phyloP scores from a whole-genome alignment of 2,888 invertebrate species.

The Margaritifera margaritifera region DNA sequence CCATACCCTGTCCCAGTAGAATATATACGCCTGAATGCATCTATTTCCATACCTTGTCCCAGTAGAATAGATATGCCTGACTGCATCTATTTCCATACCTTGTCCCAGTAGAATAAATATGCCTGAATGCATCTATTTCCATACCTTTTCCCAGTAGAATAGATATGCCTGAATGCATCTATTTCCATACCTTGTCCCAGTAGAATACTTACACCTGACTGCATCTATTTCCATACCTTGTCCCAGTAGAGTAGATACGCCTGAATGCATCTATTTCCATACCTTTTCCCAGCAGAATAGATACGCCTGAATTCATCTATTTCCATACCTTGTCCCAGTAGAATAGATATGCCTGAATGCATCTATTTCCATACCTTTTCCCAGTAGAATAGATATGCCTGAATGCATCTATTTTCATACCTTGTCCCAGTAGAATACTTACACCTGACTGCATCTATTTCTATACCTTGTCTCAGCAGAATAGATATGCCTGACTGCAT shows the following conservation, averaged over 20 bases:
- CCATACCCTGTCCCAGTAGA: conserved; percentile 90
- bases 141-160: conserved; percentile 91
- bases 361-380: conserved; percentile 80
- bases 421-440: conserved; percentile 94
- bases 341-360: conserved; percentile 89
- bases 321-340: conserved; percentile 87
- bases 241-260: conserved; percentile 93
- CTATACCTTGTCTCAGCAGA: conserved; percentile 90
- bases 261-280: conserved; percentile 79
- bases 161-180: conserved; percentile 86
- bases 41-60: conserved; percentile 82
- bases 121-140: conserved; percentile 80
- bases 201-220: conserved; percentile 91
- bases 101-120: conserved; percentile 94
- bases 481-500: conserved; percentile 88
- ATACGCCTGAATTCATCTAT: conserved; percentile 82
- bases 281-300: conserved; percentile 94
- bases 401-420: conserved; percentile 78
- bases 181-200: conserved; percentile 85
- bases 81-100: conserved; percentile 78
- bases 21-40: conserved; percentile 88
- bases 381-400: conserved; percentile 92
- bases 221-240: conserved; percentile 77
- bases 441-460: conserved; percentile 82
- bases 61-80: conserved; percentile 90